Base-by-base conservation (phyloP, 35 echinoderm and acorn worm species). In the Lytechinus variegatus region DNA sequence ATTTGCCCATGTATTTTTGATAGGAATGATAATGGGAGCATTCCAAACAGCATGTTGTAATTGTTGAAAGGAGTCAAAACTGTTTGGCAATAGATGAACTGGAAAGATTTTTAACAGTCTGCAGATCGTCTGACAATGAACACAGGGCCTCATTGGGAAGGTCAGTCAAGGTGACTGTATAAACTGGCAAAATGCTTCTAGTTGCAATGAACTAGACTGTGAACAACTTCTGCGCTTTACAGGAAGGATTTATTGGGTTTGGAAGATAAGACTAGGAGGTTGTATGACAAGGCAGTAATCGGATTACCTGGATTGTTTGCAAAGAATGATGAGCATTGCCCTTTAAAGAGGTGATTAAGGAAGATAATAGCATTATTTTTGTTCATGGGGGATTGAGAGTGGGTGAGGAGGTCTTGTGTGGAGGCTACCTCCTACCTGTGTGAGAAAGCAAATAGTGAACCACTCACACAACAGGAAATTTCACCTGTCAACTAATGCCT, bases 401-500 rank as follows among this genome's bases (percentile, higher is more conserved):
- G 66, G 66, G 66, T n/a, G 19, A n/a, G 66, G 19, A 24, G 66
- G 66, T 79, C 66, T 79, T 9, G 12, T 28, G 88, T 10, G 12
- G 28, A 90, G 29, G 12, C 52, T 90, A 52, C 88, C 52, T 52
- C 55, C 92, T 93, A 93, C 92, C 92, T 93, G 54, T 93, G 92
- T 93, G 92, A 93, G 92, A 93, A 93, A 27, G 55, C 92, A 93
- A 57, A 57, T 57, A 93, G 29, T 4, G 92, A 57, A 54, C 54
- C 53, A 54, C 92, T 57, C 52, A 93, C 54, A 93, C 27, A 93
- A 93, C 53, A 93, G 92, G 92, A 57, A 93, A 93, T 55, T 93
- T 57, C 92, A 55, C 53, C 92, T 93, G 92, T 93, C 92, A 93
- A 93, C 92, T 57, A 57, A 93, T 93, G 92, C 53, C 28, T 27